These are phyloP conservation scores for Drosophila subquinaria DNA, from an alignment of 2,888 invertebrate genomes.

Conservation along the genomic window DNA sequence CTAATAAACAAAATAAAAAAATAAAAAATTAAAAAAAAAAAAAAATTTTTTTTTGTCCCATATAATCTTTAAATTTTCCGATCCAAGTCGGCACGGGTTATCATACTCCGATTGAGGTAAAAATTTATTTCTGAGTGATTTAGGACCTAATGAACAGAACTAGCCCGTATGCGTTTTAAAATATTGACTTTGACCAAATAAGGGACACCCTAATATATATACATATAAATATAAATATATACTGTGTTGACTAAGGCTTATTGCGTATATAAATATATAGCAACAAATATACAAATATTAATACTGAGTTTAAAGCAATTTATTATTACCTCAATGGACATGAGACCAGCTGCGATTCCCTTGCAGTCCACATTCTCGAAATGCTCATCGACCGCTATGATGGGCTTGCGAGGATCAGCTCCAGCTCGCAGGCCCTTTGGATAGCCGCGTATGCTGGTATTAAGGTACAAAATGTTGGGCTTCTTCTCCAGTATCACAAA, in stretches of 20 bases:
- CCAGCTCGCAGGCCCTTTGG: constrained; percentile 94
- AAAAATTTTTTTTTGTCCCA: too few relatives aligned
- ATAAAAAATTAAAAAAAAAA: too few relatives aligned
- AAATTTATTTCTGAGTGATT: too few relatives aligned
- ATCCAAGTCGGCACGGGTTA: too few relatives aligned
- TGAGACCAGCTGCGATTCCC: constrained; percentile 89
- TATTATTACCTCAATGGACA: constrained; percentile 88
- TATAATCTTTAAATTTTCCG: too few relatives aligned
- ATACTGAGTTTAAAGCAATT: constrained; percentile 7
- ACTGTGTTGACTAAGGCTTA: constrained; percentile 72
- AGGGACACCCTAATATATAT: too few relatives aligned
- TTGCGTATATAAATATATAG: constrained; percentile 60
- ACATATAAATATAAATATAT: constrained; percentile 48
- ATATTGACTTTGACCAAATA: too few relatives aligned
- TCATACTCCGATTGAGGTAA: too few relatives aligned
- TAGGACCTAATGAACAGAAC: too few relatives aligned
- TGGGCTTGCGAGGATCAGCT: constrained; percentile 91
- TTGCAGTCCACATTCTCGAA: constrained; percentile 90
- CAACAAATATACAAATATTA: constrained; percentile 54
- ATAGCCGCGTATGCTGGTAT: constrained; percentile 93
- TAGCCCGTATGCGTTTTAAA: too few relatives aligned
- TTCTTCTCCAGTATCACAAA: constrained; percentile 88
- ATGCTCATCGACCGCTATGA: constrained; percentile 90
- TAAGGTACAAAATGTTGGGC: constrained; percentile 93
- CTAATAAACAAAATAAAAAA: too few relatives aligned